Evolutionary conservation across 1,140 invertebrate genomes (phyloP), one percentile per base, ranked within the genome.

Genomic region (Macrotrachela quadricornifera): DNA sequence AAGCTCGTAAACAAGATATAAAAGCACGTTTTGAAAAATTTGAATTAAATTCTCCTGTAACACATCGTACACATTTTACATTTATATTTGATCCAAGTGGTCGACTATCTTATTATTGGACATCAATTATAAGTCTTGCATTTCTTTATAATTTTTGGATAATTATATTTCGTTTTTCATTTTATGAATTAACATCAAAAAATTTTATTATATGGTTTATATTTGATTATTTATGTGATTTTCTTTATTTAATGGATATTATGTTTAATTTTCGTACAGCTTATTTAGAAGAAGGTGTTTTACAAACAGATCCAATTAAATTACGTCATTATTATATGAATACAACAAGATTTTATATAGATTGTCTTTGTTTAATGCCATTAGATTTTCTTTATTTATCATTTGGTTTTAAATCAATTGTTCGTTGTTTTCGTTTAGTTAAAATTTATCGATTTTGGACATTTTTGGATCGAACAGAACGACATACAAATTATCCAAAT

Each of bases 401-500:
- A 64, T 86, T 95, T 68, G 87, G 85, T 59, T 95, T 90, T 76
- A 94, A 92, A 72, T 94, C 88, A 64, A 87, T 95, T 61, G 74
- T 96, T 57, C 77, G 91, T 61, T 85, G 84, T 70, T 94, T 92
- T 75, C 83, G 91, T 59, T 77, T 96, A 60, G 87, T 96, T 59
- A 96, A 95, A 73, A 91, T 95, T 64, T 94, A 94, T 71, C 78
- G 85, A 58, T 95, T 94, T 72, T 95, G 88, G 90, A 82, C 85
- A 60, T 96, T 95, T 70, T 83, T 95, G 79, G 90, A 97, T 72
- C 77, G 88, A 54, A 95, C 88, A 43, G 91, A 97, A 69, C 76
- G 91, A 57, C 90, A 97, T 68, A 95, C 90, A 46, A 95, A 95
- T 73, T 96, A 94, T 73, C 90, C 90, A 54, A 96, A 96, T 74